Evolutionary conservation across 1,140 invertebrate genomes (phyloP).

Genomic region (Cherax destructor): DNA sequence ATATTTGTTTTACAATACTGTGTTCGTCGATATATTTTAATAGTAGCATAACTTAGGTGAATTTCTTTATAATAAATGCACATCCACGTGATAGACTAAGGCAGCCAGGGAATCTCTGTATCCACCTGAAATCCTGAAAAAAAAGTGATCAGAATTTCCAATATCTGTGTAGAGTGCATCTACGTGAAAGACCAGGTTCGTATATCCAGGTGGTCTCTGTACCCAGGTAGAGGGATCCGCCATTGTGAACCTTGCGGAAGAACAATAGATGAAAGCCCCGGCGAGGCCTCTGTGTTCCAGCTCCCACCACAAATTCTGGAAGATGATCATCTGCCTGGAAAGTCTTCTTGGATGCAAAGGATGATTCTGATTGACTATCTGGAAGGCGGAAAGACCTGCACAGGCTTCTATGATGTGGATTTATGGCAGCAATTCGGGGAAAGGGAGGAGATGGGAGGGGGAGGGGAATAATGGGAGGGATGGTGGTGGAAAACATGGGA

Average conservation of each 20-base stretch:
- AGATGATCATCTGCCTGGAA: background rate
- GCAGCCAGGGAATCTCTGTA: no score
- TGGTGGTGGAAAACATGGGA: background rate
- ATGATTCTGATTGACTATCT: conserved; percentile 17
- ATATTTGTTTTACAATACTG: no score
- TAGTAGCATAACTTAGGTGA: no score
- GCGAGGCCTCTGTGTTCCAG: background rate
- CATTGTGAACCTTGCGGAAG: background rate
- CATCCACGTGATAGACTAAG: no score
- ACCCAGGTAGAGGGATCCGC: background rate
- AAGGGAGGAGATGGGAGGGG: background rate
- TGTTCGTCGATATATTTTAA: no score
- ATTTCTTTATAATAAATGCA: no score
- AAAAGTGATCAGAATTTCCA: no score
- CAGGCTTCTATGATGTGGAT: conserved; percentile 4
- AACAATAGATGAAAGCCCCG: background rate
- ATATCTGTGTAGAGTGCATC: no score
- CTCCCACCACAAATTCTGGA: background rate
- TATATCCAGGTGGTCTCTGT: background rate
- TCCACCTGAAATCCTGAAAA: no score
- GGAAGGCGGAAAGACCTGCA: conserved; percentile 7
- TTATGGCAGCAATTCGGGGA: background rate
- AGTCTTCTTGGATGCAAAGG: conserved; percentile 12
- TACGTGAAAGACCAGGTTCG: no score
- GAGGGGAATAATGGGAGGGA: background rate